Evolutionary conservation across 2,797 vertebrate genomes (phyloP), one percentile per base, ranked within the genome.

Genomic region (Sarcoramphus papa): DNA sequence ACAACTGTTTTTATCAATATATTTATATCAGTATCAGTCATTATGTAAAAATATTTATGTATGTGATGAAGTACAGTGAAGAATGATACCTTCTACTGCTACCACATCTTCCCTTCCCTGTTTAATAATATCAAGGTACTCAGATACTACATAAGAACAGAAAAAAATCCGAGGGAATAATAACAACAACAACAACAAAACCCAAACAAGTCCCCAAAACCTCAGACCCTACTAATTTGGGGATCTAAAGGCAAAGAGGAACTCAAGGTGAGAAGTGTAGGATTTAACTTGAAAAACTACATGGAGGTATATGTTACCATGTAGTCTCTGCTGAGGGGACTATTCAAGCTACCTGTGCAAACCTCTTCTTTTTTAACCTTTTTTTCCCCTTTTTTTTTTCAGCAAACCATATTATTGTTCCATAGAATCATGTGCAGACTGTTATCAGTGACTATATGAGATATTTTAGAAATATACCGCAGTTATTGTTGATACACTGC

Each of bases 291-390:
- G 1, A 64, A 40, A 73, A 81, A n/a, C 3, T 48, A 8, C 2
- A 4, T 20, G 1, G 20, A 63, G 4, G 3, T 43, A 59, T 50
- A 75, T 45, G 6, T 47, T 72, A 15, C 17, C 3, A 5, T 1
- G 1, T 15, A 21, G 5, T 35, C 1, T 64, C 7, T 78, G 10
- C 0, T 51, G 12, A 1, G 23, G 7, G 2, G 2, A 27, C 50
- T 41, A 47, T 30, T 57, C 17, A 67, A 75, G 12, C 6, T 57
- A 30, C 9, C 7, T 75, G 5, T 54, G 16, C 12, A 43, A 65
- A 56, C 3, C 1, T 18, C 57, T 35, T 13, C 30, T 11, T 43
- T 5, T 10, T 24, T 3, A 14, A 16, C 9, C 4, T 22, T 10
- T 5, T 6, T 16, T 10, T 14, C 6, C 37, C 37, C 37, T 16